A percentile compares a stretch with the other conserved stretches of the same genome.
These are phyloP conservation scores for Sorex araneus DNA, from an alignment of 2,113 vertebrate genomes.

Conservation along the genomic window DNA sequence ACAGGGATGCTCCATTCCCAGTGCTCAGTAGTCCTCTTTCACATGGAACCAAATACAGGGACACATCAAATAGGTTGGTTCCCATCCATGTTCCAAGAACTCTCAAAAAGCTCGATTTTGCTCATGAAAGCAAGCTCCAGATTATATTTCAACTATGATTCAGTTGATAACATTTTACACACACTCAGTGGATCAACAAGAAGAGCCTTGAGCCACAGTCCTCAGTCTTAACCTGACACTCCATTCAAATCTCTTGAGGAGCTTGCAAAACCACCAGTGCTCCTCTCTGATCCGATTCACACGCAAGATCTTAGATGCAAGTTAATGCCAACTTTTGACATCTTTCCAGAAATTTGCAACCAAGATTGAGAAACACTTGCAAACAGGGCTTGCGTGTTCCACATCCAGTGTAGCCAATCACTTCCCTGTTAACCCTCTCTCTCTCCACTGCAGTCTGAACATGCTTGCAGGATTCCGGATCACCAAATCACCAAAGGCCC, in stretches of 20 bases:
- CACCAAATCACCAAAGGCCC: fast-evolving
- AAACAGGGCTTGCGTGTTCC: not conserved
- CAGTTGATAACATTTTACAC: not conserved
- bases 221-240: not conserved
- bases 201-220: not conserved
- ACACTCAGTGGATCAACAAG: not conserved
- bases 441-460: too few relatives aligned
- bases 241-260: not conserved
- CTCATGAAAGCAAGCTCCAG: not conserved
- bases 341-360: not conserved
- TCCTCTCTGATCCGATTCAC: not conserved
- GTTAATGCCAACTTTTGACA: not conserved
- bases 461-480: too few relatives aligned
- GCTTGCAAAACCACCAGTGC: not conserved
- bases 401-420: not conserved
- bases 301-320: not conserved
- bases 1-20: too few relatives aligned
- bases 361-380: not conserved
- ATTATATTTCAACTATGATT: not conserved
- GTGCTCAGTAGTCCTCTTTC: too few relatives aligned
- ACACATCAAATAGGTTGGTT: too few relatives aligned
- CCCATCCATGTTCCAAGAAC: not conserved
- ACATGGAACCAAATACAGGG: too few relatives aligned
- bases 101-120: not conserved
- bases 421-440: not conserved